Evolutionary conservation across 2,113 vertebrate genomes (phyloP).

Genomic region (Saccopteryx bilineata): DNA sequence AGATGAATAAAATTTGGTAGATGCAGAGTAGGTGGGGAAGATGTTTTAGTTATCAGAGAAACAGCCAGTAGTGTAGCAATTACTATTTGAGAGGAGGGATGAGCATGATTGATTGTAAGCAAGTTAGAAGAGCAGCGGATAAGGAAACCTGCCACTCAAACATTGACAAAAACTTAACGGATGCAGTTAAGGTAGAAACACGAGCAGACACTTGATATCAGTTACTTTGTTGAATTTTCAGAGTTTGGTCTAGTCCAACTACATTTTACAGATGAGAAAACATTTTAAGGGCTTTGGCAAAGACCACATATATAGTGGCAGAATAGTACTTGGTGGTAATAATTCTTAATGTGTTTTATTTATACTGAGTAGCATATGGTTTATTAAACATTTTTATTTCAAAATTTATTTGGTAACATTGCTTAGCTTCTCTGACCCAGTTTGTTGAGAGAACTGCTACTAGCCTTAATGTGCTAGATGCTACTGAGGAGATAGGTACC

Average conservation of each 20-base stretch:
- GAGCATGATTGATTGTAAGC: neutral
- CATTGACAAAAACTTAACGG: neutral
- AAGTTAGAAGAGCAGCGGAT: neutral
- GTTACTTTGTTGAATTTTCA: neutral
- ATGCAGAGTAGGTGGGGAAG: neutral
- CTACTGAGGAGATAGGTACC: neutral
- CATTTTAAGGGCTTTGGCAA: neutral
- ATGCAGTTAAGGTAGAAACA: neutral
- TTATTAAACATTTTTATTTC: neutral
- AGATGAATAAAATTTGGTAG: slow-evolving; percentile 12
- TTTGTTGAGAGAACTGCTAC: neutral
- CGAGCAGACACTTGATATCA: neutral
- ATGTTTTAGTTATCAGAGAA: neutral
- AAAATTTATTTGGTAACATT: neutral
- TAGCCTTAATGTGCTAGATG: neutral
- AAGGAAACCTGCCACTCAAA: neutral
- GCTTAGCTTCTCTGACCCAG: neutral
- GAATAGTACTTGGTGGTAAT: neutral
- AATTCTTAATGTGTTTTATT: neutral
- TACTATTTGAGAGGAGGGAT: neutral
- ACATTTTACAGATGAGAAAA: neutral
- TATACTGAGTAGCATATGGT: neutral
- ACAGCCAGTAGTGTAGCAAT: neutral
- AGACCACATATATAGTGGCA: neutral
- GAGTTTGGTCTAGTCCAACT: neutral